A percentile compares a stretch with the other conserved stretches of the same genome.
phyloP scores from a whole-genome alignment of 2,888 invertebrate species.

The Xestia sexstrigata region DNA sequence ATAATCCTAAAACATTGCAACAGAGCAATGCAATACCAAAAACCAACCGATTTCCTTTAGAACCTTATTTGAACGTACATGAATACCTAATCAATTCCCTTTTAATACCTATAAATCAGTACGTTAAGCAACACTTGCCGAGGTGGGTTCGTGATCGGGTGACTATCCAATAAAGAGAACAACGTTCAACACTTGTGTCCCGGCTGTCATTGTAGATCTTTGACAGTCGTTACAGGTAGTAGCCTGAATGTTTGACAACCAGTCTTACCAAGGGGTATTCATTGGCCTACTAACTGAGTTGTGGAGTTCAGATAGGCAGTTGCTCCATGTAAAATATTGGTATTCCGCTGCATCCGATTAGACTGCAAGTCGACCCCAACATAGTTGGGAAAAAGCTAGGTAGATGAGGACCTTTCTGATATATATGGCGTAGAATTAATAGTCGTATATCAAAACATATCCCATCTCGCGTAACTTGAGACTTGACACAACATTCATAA shows the following conservation, averaged over 20 bases:
- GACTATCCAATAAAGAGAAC: background rate
- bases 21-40: slow-evolving; percentile 22
- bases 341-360: background rate
- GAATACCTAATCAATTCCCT: slow-evolving; percentile 14
- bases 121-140: background rate
- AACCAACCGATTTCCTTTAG: slow-evolving; percentile 30
- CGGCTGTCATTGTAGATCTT: background rate
- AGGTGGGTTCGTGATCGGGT: background rate
- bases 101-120: slow-evolving; percentile 13
- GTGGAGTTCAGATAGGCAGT: background rate
- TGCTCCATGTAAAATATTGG: background rate
- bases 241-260: background rate
- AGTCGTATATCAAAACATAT: slow-evolving; percentile 11
- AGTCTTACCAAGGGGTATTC: background rate
- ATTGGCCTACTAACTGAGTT: background rate
- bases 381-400: background rate
- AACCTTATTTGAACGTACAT: slow-evolving; percentile 22
- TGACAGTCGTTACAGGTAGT: background rate
- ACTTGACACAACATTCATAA: slow-evolving; percentile 51
- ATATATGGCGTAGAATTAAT: background rate
- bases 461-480: slow-evolving; percentile 20
- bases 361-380: background rate
- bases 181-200: background rate
- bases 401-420: background rate
- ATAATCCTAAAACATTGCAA: slow-evolving; percentile 27